Percentiles rank a stretch among this genome's conserved stretches.
Conservation (phyloP, 2,113 vertebrate genomes). For the Halichoerus grypus region DNA sequence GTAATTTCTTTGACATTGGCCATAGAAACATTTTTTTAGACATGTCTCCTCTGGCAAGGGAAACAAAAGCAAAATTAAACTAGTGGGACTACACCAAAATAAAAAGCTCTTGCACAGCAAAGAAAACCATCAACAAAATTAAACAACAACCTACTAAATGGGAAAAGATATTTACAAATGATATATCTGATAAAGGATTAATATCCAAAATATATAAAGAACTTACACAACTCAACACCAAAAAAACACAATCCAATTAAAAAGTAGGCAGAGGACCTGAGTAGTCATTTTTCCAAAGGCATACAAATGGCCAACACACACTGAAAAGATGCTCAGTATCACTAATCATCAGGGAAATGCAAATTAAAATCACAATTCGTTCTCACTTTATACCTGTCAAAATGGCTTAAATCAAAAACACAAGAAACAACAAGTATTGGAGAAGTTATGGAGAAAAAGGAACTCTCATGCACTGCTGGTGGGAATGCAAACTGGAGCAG, state of each 20-base stretch:
- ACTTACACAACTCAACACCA: not conserved
- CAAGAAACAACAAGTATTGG: not conserved
- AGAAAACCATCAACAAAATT: not conserved
- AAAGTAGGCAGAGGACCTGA: not conserved
- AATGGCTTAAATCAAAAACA: not conserved
- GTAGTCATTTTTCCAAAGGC: not conserved
- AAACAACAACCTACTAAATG: not conserved
- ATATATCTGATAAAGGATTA: not conserved
- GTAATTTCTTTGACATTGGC: not conserved
- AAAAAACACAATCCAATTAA: not conserved
- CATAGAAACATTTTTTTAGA: not conserved
- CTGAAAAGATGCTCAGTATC: not conserved
- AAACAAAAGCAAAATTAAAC: not conserved
- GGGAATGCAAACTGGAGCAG: not conserved
- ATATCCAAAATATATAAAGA: not conserved
- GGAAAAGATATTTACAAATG: not conserved
- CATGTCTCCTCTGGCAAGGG: not conserved
- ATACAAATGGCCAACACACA: not conserved
- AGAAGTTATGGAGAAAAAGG: not conserved
- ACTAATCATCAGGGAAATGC: not conserved
- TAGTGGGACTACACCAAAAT: not conserved
- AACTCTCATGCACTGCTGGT: not conserved
- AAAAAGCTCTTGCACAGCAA: not conserved
- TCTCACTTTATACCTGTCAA: not conserved
- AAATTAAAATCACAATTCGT: not conserved